phyloP scores from a whole-genome alignment of 23 tunicate species.

The Trididemnum clinides region DNA sequence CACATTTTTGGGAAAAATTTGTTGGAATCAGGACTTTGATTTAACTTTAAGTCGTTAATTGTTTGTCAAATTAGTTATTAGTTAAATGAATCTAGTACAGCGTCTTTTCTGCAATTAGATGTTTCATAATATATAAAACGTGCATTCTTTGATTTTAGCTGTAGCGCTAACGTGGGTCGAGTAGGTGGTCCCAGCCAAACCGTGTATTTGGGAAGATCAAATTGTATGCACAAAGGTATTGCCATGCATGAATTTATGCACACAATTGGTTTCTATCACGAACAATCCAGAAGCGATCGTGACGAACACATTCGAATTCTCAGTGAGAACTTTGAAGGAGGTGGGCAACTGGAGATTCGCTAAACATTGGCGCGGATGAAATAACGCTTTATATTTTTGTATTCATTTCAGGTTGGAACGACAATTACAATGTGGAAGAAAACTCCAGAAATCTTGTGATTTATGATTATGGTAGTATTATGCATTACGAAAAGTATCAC shows the following conservation, averaged over 20 bases:
- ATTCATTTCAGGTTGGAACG: conserved; percentile 8
- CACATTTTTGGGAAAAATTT: too few relatives aligned
- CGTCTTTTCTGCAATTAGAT: too few relatives aligned
- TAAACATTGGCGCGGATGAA: too few relatives aligned
- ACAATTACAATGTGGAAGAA: conserved; percentile 59
- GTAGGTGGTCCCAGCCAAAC: conserved; percentile 73
- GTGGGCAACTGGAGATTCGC: too few relatives aligned
- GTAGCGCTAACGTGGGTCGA: conserved; percentile 95
- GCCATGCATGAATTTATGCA: conserved; percentile 96
- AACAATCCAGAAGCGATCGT: conserved; percentile 99
- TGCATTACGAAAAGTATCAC: conserved; percentile 91
- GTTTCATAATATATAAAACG: too few relatives aligned
- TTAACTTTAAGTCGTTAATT: too few relatives aligned
- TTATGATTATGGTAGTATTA: conserved; percentile 97
- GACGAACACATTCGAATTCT: conserved; percentile 84
- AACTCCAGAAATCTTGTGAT: conserved; percentile 78
- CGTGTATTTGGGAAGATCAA: conserved; percentile 88
- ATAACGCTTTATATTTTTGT: too few relatives aligned
- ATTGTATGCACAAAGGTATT: conserved; percentile 84
- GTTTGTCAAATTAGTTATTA: too few relatives aligned
- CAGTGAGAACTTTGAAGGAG: conserved; percentile 70
- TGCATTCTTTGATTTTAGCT: too few relatives aligned
- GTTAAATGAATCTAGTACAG: too few relatives aligned
- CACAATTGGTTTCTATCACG: conserved; percentile 97
- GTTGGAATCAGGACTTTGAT: too few relatives aligned